Evolutionary conservation across 2,888 invertebrate species (phyloP).

Genomic region (Lasioglossum marginatum): DNA sequence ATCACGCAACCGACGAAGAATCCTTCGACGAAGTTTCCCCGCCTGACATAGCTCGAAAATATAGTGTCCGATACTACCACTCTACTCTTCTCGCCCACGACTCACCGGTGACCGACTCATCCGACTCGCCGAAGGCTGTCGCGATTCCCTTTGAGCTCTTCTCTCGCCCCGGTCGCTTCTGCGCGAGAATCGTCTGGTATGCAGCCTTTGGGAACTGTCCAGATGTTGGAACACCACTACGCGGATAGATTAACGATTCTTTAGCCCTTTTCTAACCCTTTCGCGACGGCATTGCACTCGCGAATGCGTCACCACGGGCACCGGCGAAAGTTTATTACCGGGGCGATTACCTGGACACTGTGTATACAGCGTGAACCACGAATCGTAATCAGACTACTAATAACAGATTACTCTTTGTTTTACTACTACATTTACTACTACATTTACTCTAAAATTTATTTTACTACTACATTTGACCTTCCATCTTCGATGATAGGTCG

Average conservation of each 20-base stretch:
- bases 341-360: no score
- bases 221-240: constrained; percentile 25
- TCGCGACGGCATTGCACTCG: not conserved
- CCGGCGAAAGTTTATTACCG: no score
- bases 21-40: not conserved
- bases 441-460: no score
- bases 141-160: constrained; percentile 8
- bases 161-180: constrained; percentile 12
- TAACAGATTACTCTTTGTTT: no score
- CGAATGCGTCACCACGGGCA: not conserved
- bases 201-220: constrained; percentile 49
- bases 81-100: constrained; percentile 30
- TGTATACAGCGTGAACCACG: no score
- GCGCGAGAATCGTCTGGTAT: constrained; percentile 48
- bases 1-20: constrained; percentile 12
- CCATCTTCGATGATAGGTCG: no score
- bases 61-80: constrained; percentile 31
- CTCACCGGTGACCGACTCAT: not conserved
- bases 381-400: no score
- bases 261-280: not conserved
- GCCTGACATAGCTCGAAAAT: constrained; percentile 48
- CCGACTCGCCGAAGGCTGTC: constrained; percentile 26
- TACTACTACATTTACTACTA: no score
- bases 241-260: constrained; percentile 23
- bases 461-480: no score